Percentiles rank a stretch among this genome's conserved stretches.
Conservation (phyloP, 2,888 invertebrate species). For the Andrena camellia region DNA sequence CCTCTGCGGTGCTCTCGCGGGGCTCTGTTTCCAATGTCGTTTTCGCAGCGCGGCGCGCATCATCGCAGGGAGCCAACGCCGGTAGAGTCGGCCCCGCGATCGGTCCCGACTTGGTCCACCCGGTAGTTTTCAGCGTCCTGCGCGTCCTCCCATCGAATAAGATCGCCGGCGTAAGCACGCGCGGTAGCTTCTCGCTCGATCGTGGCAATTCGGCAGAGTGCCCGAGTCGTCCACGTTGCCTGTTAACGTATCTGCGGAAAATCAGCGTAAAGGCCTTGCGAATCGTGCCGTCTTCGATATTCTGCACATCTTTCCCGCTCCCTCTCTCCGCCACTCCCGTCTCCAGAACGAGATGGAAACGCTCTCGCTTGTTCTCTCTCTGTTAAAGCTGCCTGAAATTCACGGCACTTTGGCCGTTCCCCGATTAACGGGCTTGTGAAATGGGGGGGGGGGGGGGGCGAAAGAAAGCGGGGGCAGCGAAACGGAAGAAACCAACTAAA, state of each 20-base stretch:
- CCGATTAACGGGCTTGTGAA: constrained; percentile 8
- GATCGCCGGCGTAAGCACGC: constrained; percentile 61
- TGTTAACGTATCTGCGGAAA: constrained; percentile 59
- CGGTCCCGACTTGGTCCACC: constrained; percentile 45
- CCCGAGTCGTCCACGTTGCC: constrained; percentile 75
- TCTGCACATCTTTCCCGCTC: not conserved
- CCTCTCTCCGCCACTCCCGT: not conserved
- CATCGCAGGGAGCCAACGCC: constrained; percentile 34
- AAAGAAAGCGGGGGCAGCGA: constrained; percentile 8
- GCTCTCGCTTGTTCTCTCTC: not conserved
- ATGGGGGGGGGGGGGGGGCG: too few relatives aligned
- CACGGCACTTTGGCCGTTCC: constrained; percentile 43
- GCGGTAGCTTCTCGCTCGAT: constrained; percentile 53
- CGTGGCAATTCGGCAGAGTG: constrained; percentile 70
- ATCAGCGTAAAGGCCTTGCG: constrained; percentile 62
- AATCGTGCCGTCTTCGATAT: constrained; percentile 43
- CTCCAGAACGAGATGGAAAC: not conserved
- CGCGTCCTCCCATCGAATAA: constrained; percentile 42
- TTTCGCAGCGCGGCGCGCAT: constrained; percentile 36
- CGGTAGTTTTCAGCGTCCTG: constrained; percentile 47
- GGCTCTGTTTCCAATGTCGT: constrained; percentile 59
- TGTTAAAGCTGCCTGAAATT: constrained; percentile 58
- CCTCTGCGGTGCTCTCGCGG: not conserved
- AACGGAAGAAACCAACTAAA: constrained; percentile 49
- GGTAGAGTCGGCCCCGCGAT: constrained; percentile 28